Conservation (phyloP, 2,888 invertebrate genomes). For the Sarcophaga rosellei region DNA sequence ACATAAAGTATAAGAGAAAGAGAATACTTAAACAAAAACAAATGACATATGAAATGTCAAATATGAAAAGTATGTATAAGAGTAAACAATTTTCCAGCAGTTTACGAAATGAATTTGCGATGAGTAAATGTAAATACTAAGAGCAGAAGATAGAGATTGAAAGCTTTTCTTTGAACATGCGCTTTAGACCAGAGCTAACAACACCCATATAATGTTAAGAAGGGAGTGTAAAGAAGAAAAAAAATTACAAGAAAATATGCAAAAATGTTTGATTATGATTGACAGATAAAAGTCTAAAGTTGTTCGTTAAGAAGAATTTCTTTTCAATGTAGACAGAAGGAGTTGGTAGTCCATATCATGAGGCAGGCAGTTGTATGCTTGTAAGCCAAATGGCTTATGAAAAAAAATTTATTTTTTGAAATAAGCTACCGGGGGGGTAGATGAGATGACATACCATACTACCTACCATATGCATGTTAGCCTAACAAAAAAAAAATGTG, state of each 20-base stretch:
- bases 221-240: conserved; percentile 8
- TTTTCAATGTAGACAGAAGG: neutral
- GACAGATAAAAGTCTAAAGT: conserved; percentile 31
- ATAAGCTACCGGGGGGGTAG: no score
- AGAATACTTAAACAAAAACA: neutral
- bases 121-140: no score
- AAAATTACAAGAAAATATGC: neutral
- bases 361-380: neutral
- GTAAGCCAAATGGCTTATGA: no score
- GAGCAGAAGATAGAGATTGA: neutral
- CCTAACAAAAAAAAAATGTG: neutral
- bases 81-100: conserved; percentile 30
- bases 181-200: conserved; percentile 50
- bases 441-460: no score
- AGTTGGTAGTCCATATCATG: neutral
- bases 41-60: conserved; percentile 48
- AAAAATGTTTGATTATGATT: conserved; percentile 38
- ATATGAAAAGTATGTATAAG: conserved; percentile 4
- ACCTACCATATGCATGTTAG: no score
- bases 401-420: no score
- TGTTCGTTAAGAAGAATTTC: neutral
- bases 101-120: neutral
- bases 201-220: conserved; percentile 59
- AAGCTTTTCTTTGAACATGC: conserved; percentile 39
- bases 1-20: neutral